These are phyloP conservation scores for Cabera pusaria DNA, from an alignment of 2,888 invertebrate genomes.

Conservation along the genomic window DNA sequence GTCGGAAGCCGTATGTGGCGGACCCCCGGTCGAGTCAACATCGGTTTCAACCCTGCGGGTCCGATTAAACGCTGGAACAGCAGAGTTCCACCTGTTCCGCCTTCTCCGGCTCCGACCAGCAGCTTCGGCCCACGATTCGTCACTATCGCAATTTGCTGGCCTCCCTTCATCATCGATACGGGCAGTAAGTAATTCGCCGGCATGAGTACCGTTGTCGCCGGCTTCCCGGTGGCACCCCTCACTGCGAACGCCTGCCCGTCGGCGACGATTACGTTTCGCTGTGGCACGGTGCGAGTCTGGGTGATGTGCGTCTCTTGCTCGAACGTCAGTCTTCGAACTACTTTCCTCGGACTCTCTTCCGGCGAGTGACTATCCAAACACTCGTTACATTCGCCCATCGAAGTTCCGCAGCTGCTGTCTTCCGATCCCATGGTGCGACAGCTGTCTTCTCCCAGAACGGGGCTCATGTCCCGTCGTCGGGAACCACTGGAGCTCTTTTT, in stretches of 20 bases:
- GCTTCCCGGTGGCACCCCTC: constrained; percentile 83
- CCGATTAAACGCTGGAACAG: constrained; percentile 87
- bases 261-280: constrained; percentile 84
- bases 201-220: constrained; percentile 86
- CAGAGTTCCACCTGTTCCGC: constrained; percentile 84
- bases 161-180: constrained; percentile 88
- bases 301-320: constrained; percentile 63
- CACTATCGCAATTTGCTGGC: constrained; percentile 88
- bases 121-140: constrained; percentile 86
- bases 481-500: constrained; percentile 86
- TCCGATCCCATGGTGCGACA: constrained; percentile 89
- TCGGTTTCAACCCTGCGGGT: constrained; percentile 83
- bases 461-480: constrained; percentile 84
- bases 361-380: constrained; percentile 82
- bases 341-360: constrained; percentile 79
- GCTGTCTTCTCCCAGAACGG: constrained; percentile 85
- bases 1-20: constrained; percentile 77
- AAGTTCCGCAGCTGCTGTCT: constrained; percentile 89
- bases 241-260: constrained; percentile 86
- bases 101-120: constrained; percentile 69
- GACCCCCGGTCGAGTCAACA: constrained; percentile 80
- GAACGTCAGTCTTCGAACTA: constrained; percentile 69
- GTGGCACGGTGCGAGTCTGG: constrained; percentile 56
- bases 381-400: constrained; percentile 78
- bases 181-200: constrained; percentile 89